A percentile compares a stretch with the other conserved stretches of the same genome.
phyloP scores from a whole-genome alignment of 2,888 invertebrate genomes.

The Phragmatobia fuliginosa region DNA sequence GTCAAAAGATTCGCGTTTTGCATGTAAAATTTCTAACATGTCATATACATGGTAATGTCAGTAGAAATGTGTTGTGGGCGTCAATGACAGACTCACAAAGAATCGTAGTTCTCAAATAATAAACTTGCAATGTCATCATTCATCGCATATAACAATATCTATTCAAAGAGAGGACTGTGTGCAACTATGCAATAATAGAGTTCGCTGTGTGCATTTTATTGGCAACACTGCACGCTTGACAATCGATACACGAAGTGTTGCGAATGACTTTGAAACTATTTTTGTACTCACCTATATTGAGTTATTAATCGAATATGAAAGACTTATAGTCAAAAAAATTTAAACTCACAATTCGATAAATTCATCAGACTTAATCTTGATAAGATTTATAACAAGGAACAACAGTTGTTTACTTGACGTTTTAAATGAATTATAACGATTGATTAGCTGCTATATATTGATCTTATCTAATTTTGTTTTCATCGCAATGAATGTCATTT shows the following conservation, averaged over 20 bases:
- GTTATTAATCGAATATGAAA: conserved; percentile 24
- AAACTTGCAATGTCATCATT: conserved; percentile 10
- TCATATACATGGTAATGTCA: background rate
- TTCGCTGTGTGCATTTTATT: conserved; percentile 42
- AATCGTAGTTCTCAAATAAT: background rate
- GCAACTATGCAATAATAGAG: conserved; percentile 28
- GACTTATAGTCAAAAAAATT: background rate
- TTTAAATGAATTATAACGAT: background rate
- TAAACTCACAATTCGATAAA: background rate
- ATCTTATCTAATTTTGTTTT: too few relatives aligned
- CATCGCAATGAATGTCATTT: too few relatives aligned
- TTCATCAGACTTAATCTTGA: background rate
- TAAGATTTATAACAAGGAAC: background rate
- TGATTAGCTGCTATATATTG: too few relatives aligned
- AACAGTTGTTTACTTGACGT: background rate
- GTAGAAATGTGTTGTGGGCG: background rate
- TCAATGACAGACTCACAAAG: background rate
- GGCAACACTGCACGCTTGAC: conserved; percentile 41
- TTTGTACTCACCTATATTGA: conserved; percentile 32
- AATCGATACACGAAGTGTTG: conserved; percentile 44
- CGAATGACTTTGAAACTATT: conserved; percentile 33
- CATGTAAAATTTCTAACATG: background rate
- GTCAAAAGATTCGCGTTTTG: background rate
- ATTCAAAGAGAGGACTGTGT: conserved; percentile 17
- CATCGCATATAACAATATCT: conserved; percentile 25